phyloP scores from a whole-genome alignment of 2,888 invertebrate genomes.

The Entomobrya proxima region DNA sequence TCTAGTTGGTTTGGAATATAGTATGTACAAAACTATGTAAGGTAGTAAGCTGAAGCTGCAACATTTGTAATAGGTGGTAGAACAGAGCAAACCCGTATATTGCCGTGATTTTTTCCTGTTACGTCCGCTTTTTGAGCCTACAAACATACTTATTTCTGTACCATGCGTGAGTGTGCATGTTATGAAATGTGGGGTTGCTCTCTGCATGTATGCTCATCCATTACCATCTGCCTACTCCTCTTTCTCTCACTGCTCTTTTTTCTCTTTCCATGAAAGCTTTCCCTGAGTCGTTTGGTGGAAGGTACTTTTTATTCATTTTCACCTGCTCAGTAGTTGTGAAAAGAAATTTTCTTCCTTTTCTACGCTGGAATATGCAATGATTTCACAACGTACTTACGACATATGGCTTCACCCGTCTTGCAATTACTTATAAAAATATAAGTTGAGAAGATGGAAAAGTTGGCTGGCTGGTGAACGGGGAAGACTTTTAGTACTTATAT shows the following conservation, averaged over 20 bases:
- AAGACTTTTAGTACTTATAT: no score
- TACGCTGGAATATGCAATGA: background rate
- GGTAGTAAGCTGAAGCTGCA: no score
- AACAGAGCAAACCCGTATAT: constrained; percentile 39
- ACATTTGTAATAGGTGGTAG: no score
- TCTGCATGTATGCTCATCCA: background rate
- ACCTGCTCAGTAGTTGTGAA: constrained; percentile 35
- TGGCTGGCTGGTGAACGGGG: background rate
- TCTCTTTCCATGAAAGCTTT: background rate
- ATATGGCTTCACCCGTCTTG: constrained; percentile 11
- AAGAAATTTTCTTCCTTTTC: background rate
- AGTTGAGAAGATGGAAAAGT: background rate
- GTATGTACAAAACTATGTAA: background rate
- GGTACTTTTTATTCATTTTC: constrained; percentile 52
- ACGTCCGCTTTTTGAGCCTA: background rate
- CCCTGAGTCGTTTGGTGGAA: constrained; percentile 38
- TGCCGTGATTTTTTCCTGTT: background rate
- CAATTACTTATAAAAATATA: background rate
- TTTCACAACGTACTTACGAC: constrained; percentile 1
- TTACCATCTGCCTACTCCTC: constrained; percentile 12
- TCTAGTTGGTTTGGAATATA: background rate
- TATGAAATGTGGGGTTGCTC: background rate
- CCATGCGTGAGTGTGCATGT: constrained; percentile 5
- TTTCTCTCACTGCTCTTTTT: background rate
- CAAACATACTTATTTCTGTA: background rate